Evolutionary conservation across 2,888 invertebrate genomes (phyloP).

Genomic region (Athalia rosae): DNA sequence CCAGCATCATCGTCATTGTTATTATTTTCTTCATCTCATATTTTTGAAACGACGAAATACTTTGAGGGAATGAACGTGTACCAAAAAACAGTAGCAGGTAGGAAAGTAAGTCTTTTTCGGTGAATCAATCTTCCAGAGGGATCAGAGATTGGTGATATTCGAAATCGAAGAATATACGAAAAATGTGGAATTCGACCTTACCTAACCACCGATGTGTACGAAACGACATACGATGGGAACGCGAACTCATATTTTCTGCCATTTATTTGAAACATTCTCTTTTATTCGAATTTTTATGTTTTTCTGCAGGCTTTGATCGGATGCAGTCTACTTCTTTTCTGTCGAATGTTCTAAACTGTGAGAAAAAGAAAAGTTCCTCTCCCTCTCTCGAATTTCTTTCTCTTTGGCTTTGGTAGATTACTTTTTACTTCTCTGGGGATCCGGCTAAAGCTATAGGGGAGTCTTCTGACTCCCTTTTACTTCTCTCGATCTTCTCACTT

Average conservation of each 20-base stretch:
- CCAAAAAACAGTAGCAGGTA: background rate
- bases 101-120: background rate
- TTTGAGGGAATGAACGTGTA: background rate
- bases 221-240: background rate
- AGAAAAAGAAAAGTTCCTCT: slow-evolving; percentile 3
- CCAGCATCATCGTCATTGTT: no score
- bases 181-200: background rate
- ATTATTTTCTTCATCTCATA: no score
- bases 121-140: slow-evolving; percentile 14
- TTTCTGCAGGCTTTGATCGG: slow-evolving; percentile 8
- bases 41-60: background rate
- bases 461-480: slow-evolving; percentile 3
- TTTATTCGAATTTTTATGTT: background rate
- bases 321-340: background rate
- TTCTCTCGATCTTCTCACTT: no score
- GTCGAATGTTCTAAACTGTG: background rate
- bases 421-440: slow-evolving; percentile 26
- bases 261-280: background rate
- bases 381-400: background rate
- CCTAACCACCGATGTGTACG: background rate
- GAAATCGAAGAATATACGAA: no score
- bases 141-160: background rate
- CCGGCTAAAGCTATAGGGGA: background rate
- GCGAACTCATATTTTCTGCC: slow-evolving; percentile 3
- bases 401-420: slow-evolving; percentile 24